These are phyloP conservation scores for Apogon talboti DNA, from an alignment of 2,797 vertebrate species.

Conservation along the genomic window DNA sequence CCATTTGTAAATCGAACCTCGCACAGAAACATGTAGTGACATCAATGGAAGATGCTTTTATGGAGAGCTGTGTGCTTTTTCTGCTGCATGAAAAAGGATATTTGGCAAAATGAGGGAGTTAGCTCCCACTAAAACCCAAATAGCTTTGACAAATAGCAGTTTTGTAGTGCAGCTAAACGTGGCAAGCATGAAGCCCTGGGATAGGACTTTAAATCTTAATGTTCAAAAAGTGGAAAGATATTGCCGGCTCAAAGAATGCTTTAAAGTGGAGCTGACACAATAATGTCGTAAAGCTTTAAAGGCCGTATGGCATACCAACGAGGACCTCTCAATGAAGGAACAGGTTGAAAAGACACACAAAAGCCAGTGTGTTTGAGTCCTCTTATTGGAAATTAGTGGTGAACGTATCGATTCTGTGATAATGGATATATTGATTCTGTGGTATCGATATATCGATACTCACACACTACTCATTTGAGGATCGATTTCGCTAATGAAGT, in stretches of 20 bases:
- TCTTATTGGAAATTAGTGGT: background rate
- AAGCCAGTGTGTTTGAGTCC: background rate
- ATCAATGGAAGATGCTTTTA: constrained; percentile 27
- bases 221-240: constrained; percentile 37
- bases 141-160: constrained; percentile 42
- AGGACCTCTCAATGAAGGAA: background rate
- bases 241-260: constrained; percentile 29
- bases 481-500: no score
- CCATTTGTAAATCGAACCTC: constrained; percentile 2
- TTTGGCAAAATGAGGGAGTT: constrained; percentile 23
- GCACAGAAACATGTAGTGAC: background rate
- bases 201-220: constrained; percentile 53
- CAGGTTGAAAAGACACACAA: background rate
- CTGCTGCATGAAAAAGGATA: constrained; percentile 27
- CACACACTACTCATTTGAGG: no score
- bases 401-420: no score
- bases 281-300: constrained; percentile 10
- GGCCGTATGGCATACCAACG: constrained; percentile 13
- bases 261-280: constrained; percentile 41
- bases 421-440: no score
- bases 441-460: no score
- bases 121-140: constrained; percentile 26
- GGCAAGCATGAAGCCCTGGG: constrained; percentile 22
- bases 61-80: constrained; percentile 21
- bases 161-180: constrained; percentile 36